Evolutionary conservation across 2,113 vertebrate genomes (phyloP).

Genomic region (Protobothrops flavoviridis): DNA sequence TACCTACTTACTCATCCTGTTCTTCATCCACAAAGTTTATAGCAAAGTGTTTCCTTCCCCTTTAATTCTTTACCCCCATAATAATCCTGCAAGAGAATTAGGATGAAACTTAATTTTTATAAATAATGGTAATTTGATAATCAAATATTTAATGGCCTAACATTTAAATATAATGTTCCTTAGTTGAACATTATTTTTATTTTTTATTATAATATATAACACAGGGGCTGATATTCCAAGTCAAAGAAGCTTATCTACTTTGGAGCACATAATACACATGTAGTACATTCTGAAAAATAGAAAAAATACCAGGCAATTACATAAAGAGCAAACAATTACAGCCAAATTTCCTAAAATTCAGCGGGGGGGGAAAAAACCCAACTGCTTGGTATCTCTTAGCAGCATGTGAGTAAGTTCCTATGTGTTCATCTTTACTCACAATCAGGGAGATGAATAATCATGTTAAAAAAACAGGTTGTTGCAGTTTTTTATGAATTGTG

Average conservation of each 20-base stretch:
- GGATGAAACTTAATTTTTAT: neutral
- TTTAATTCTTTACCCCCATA: neutral
- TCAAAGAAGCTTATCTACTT: neutral
- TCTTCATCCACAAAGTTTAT: neutral
- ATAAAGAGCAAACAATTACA: neutral
- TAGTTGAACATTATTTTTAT: neutral
- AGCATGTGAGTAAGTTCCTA: neutral
- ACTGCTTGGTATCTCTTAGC: neutral
- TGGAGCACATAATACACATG: neutral
- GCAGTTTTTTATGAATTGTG: neutral
- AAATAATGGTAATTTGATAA: neutral
- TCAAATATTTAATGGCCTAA: neutral
- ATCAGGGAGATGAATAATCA: neutral
- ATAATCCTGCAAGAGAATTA: neutral
- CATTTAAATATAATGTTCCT: neutral
- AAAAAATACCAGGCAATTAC: neutral
- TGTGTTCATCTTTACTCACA: neutral
- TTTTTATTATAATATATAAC: neutral
- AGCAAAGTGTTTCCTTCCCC: neutral
- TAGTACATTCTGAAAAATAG: neutral
- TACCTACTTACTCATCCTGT: neutral
- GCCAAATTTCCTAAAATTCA: neutral
- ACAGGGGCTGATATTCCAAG: neutral
- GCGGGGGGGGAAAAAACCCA: neutral
- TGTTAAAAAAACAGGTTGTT: neutral